These are phyloP conservation scores for Nibea albiflora DNA, from an alignment of 2,113 vertebrate genomes.

Conservation along the genomic window DNA sequence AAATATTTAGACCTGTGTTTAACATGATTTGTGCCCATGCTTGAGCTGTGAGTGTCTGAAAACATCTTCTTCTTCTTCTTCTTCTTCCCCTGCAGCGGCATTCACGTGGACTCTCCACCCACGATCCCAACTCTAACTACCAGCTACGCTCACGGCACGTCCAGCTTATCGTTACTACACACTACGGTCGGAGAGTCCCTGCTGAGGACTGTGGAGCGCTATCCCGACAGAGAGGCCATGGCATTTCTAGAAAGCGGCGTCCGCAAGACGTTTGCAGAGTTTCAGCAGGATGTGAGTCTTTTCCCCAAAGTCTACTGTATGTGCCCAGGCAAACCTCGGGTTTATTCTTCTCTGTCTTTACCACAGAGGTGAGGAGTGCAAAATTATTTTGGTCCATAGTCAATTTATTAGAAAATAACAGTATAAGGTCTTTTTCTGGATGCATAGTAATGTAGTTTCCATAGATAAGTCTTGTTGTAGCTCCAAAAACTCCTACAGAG, in stretches of 20 bases:
- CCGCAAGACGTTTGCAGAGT: slow-evolving; percentile 89
- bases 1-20: not conserved
- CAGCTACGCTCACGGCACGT: slow-evolving; percentile 88
- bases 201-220: slow-evolving; percentile 72
- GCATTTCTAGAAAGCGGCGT: slow-evolving; percentile 82
- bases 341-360: too few relatives aligned
- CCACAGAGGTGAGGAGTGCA: too few relatives aligned
- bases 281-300: slow-evolving; percentile 89
- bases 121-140: slow-evolving; percentile 73
- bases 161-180: slow-evolving; percentile 65
- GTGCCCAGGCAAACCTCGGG: not conserved
- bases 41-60: not conserved
- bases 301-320: not conserved
- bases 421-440: too few relatives aligned
- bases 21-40: not conserved
- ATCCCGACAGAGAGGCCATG: slow-evolving; percentile 86
- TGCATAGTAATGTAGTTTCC: too few relatives aligned
- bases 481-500: too few relatives aligned
- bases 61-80: slow-evolving; percentile 11
- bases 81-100: slow-evolving; percentile 67
- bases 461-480: too few relatives aligned
- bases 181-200: slow-evolving; percentile 85
- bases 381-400: too few relatives aligned
- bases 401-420: too few relatives aligned
- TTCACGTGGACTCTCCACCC: slow-evolving; percentile 75